These are phyloP conservation scores for Mercenaria mercenaria DNA, from an alignment of 1,140 invertebrate genomes.

Conservation along the genomic window DNA sequence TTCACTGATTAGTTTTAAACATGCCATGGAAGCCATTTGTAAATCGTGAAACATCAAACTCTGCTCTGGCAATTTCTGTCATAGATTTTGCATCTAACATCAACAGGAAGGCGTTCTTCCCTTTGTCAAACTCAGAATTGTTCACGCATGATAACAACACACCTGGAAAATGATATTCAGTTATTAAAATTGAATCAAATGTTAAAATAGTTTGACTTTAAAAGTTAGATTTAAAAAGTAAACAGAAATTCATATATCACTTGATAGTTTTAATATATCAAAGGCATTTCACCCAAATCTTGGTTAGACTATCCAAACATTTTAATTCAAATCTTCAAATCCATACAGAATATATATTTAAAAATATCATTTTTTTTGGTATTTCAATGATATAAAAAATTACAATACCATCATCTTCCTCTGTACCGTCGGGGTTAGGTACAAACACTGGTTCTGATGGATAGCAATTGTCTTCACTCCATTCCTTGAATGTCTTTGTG, in stretches of 20 bases:
- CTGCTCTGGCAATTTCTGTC: slow-evolving; percentile 12
- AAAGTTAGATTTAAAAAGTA: no score
- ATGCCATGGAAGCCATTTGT: slow-evolving; percentile 10
- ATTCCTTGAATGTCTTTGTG: neutral
- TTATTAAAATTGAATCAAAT: no score
- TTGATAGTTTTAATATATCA: no score
- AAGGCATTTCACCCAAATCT: no score
- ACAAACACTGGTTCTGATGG: slow-evolving; percentile 29
- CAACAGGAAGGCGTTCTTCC: neutral
- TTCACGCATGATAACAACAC: slow-evolving; percentile 1
- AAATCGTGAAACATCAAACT: slow-evolving; percentile 39
- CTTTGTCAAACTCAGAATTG: neutral
- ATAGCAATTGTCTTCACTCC: slow-evolving; percentile 20
- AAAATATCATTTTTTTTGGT: no score
- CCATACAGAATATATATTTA: no score
- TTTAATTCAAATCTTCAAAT: no score
- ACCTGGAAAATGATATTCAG: neutral
- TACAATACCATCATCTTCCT: slow-evolving; percentile 35
- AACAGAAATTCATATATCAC: no score
- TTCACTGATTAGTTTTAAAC: neutral
- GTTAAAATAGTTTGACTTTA: no score
- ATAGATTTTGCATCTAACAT: slow-evolving; percentile 35
- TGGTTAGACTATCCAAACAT: no score
- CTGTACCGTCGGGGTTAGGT: neutral
- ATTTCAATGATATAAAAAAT: no score